Base-by-base conservation (phyloP, 2,888 invertebrate species). In the Synanthedon myopaeformis region DNA sequence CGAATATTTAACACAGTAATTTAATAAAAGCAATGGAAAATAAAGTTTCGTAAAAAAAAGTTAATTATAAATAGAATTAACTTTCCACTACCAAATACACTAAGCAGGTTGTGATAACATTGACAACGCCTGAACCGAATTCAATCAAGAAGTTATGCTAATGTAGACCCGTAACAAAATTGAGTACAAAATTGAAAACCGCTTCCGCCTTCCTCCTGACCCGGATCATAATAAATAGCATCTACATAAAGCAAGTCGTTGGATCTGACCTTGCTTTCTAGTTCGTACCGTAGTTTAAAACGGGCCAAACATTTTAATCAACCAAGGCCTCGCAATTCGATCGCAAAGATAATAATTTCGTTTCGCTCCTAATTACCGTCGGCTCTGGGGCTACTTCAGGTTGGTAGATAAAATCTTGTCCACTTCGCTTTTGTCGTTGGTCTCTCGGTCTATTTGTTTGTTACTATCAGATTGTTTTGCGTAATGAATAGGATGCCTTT, bases 191-290 rank as follows among this genome's bases (percentile, higher is more conserved):
- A 45, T 11, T 54, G 52, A 51, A 54, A 56, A 49, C 17, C 66
- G 66, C 64, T 57, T 4, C n/a, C 51, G 55, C 63, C 58, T 54
- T 45, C 61, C 14, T 51, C 19, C 54, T 54, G 28, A 11, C 52
- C 5, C 48, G 35, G 54, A 54, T 54, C 54, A 54, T 57, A 60
- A 53, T 59, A 61, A 66, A 61, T 63, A 61, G 65, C 62, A 63
- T 65, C 68, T 72, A 65, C 61, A 61, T 60, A 57, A 57, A 65
- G 64, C 67, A 35, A 35, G 23, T 23, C 69, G 45, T 14, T 45
- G 6, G 45, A 12, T 13, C 59, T 57, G 79, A 77, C 86, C 86
- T 86, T 86, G 80, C 86, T 85, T 86, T 86, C 86, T 79, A 85
- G 35, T 35, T 35, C 35, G 35, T 35, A 81, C 72, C 75, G 65